These are phyloP conservation scores for Coptotermes formosanus DNA, from an alignment of 1,140 invertebrate genomes.

Conservation along the genomic window DNA sequence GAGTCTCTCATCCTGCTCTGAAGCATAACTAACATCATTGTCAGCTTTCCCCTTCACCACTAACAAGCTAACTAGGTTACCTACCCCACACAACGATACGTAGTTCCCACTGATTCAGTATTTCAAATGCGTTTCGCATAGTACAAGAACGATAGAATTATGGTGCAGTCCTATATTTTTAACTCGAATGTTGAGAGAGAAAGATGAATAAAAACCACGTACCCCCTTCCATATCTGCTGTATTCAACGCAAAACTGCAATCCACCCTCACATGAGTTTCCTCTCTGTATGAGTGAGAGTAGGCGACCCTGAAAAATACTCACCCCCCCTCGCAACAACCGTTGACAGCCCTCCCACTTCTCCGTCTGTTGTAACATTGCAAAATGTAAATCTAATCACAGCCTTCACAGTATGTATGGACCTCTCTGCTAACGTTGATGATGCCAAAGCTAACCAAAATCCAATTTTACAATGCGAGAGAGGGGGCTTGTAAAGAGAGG, in stretches of 20 bases:
- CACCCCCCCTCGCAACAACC: not conserved
- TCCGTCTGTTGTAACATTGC: constrained; percentile 22
- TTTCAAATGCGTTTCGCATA: not conserved
- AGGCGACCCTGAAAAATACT: constrained; percentile 31
- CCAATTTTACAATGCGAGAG: constrained; percentile 27
- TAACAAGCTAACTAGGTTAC: constrained; percentile 27
- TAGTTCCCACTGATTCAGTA: constrained; percentile 7
- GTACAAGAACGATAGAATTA: constrained; percentile 16
- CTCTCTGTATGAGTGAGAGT: not conserved
- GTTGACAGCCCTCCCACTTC: not conserved
- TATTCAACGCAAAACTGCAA: not conserved
- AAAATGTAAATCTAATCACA: constrained; percentile 40
- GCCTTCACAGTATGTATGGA: not conserved
- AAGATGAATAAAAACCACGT: not conserved
- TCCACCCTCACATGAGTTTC: not conserved
- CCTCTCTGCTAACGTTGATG: constrained; percentile 8
- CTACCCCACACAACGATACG: not conserved
- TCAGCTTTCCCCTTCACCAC: constrained; percentile 7
- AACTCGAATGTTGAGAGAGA: not conserved
- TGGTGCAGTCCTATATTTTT: not conserved
- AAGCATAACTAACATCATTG: not conserved
- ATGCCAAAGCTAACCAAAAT: constrained; percentile 37
- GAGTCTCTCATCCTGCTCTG: not conserved
- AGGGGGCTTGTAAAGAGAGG: not conserved
- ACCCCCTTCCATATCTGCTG: not conserved